Evolutionary conservation across 2,797 vertebrate genomes (phyloP), one percentile per base, ranked within the genome.

Genomic region (Natrix natrix): DNA sequence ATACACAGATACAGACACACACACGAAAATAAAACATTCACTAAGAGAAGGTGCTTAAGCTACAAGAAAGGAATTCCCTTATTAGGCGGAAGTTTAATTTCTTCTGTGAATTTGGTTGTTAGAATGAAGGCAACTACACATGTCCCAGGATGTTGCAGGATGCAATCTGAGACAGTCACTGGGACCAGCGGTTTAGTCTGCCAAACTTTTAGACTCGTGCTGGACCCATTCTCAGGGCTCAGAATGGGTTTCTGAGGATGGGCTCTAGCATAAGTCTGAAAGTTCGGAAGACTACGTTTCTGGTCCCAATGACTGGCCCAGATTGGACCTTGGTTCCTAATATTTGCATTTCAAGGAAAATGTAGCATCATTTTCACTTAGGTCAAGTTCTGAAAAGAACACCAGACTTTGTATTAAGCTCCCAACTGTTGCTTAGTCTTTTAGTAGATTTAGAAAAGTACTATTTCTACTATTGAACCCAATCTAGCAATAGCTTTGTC

Each of bases 331-430:
- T 96, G 91, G 90, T 91, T 91, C 96, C 97, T 97, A 96, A 95
- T 96, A 96, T 94, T 94, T 96, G 86, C 57, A 95, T 93, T 93
- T 94, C 96, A 97, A 94, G n/a, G 60, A 55, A 89, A 48, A 86
- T 43, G 8, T 96, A 88, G 94, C 95, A 66, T 93, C 91, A 57
- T 93, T 95, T 93, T 96, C 96, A 97, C 95, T 97, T 97, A 96
- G 97, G 98, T 96, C 97, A 96, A 97, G 97, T 97, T 97, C 92
- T 95, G 95, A 95, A 96, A 97, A 93, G 92, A 92, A 93, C 78
- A 95, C 95, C 48, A 93, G 91, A 93, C 93, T 86, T 89, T 94
- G 88, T 66, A 59, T 60, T 95, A 96, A 96, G 0, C 2, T 88
- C 52, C 92, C 87, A 87, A 63, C 24, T 89, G 63, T 94, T 87